A percentile compares a stretch with the other conserved stretches of the same genome.
Conservation (phyloP, 2,888 invertebrate genomes). For the Halictus quadricinctus region DNA sequence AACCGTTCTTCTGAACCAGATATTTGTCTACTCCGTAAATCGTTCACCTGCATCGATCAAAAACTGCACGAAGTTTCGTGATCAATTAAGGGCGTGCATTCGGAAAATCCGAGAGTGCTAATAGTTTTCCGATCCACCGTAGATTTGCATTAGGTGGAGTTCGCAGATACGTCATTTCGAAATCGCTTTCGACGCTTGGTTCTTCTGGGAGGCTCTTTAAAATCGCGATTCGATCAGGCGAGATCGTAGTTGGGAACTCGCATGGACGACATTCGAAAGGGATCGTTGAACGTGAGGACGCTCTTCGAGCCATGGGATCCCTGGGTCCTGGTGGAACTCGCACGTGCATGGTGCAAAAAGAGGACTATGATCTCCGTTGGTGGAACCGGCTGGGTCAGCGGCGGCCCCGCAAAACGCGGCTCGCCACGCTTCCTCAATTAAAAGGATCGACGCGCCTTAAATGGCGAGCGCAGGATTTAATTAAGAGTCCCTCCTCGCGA, state of each 20-base stretch:
- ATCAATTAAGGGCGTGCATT: neutral
- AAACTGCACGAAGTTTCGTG: too few species aligned
- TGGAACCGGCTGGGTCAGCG: neutral
- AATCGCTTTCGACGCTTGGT: neutral
- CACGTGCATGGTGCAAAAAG: neutral
- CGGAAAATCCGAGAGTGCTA: neutral
- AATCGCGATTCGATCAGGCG: neutral
- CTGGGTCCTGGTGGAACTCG: neutral
- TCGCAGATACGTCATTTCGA: neutral
- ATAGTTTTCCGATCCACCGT: neutral
- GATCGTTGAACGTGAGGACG: neutral
- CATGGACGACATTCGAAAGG: neutral
- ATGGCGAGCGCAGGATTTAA: constrained; percentile 50
- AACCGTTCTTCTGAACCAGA: too few species aligned
- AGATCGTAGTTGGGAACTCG: neutral
- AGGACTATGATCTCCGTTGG: neutral
- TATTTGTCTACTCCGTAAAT: too few species aligned
- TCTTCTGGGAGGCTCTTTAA: neutral
- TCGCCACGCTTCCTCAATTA: constrained; percentile 48
- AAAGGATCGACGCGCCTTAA: constrained; percentile 53
- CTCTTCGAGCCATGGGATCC: neutral
- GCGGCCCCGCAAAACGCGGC: constrained; percentile 20
- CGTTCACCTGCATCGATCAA: too few species aligned
- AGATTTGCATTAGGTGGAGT: neutral
- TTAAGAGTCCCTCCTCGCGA: constrained; percentile 38